A percentile compares a stretch with the other conserved stretches of the same genome.
phyloP scores from a whole-genome alignment of 2,888 invertebrate species.

The Netelia fuscicornis region DNA sequence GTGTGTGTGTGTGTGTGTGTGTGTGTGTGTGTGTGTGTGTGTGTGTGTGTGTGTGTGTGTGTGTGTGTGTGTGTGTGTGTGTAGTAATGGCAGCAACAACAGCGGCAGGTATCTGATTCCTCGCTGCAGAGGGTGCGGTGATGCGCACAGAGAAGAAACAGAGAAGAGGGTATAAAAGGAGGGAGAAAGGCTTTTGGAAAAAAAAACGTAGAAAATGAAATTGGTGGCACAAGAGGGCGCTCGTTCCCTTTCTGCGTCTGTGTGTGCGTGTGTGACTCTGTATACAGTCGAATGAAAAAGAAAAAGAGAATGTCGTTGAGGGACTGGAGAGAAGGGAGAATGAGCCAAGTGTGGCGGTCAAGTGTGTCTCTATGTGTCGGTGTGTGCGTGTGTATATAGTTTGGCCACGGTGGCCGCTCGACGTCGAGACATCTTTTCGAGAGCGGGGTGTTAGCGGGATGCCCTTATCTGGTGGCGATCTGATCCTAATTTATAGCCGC shows the following conservation, averaged over 20 bases:
- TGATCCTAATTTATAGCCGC: conserved; percentile 85
- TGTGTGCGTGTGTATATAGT: conserved; percentile 3
- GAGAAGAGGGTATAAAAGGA: conserved; percentile 59
- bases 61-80: neutral
- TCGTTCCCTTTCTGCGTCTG: neutral
- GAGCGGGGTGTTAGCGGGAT: conserved; percentile 84
- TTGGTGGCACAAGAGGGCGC: conserved; percentile 51
- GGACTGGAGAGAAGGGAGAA: conserved; percentile 41
- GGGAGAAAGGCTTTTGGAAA: conserved; percentile 42
- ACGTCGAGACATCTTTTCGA: conserved; percentile 79
- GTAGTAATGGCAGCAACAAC: conserved; percentile 16
- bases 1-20: neutral
- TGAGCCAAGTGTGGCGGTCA: conserved; percentile 61
- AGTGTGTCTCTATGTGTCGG: conserved; percentile 41
- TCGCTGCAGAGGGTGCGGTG: conserved; percentile 61
- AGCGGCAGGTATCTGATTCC: conserved; percentile 63
- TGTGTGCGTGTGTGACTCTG: neutral
- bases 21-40: neutral
- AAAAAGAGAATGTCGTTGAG: conserved; percentile 38
- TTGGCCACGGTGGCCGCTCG: conserved; percentile 68
- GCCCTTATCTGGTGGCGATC: conserved; percentile 84
- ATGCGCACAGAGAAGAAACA: conserved; percentile 65
- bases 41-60: neutral
- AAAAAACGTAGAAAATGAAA: conserved; percentile 48
- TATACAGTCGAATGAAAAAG: conserved; percentile 10